Conservation (phyloP, 2,113 vertebrate species). For the Tinamus guttatus region DNA sequence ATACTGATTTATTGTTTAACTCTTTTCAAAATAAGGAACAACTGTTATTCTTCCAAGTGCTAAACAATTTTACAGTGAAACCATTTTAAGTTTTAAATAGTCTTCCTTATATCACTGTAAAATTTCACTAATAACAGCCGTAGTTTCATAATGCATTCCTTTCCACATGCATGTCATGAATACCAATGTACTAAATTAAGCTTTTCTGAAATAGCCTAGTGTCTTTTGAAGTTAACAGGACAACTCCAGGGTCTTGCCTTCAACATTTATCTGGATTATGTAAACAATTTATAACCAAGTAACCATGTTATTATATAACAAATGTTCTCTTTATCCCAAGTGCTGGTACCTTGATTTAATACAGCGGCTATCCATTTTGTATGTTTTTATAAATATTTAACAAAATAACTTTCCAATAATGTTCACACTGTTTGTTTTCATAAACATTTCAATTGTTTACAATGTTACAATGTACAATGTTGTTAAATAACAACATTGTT, state of each 20-base stretch:
- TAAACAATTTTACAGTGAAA: background rate
- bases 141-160: background rate
- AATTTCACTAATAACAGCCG: background rate
- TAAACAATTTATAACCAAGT: background rate
- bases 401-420: background rate
- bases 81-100: background rate
- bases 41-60: background rate
- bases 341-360: background rate
- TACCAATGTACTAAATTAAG: background rate
- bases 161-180: background rate
- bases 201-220: background rate
- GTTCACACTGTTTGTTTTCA: background rate
- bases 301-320: background rate
- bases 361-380: background rate
- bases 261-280: background rate
- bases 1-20: background rate
- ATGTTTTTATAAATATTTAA: background rate
- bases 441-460: background rate
- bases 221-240: background rate
- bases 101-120: background rate
- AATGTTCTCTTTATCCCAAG: background rate
- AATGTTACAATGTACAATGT: too few species aligned
- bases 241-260: background rate
- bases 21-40: background rate
- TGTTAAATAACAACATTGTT: too few species aligned